Percentiles rank a stretch among this genome's conserved stretches.
Conservation (phyloP, 2,797 vertebrate genomes). For the Morelia viridis region DNA sequence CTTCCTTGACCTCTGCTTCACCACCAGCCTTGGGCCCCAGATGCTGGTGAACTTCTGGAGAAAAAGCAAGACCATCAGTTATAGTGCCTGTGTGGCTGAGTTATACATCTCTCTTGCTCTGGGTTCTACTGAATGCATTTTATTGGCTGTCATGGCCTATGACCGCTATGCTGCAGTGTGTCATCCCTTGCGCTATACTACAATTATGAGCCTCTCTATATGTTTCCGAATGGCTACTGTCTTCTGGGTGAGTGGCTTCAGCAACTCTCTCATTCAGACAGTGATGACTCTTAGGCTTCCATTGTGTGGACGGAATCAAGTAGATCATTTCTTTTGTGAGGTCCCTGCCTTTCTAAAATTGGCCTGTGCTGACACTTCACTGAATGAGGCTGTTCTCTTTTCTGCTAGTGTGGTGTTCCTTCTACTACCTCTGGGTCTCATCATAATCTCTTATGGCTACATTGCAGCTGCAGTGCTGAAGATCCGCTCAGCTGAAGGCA, state of each 20-base stretch:
- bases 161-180: slow-evolving; percentile 39
- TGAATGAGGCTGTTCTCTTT: slow-evolving; percentile 44
- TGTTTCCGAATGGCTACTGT: slow-evolving; percentile 41
- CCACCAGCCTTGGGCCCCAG: slow-evolving; percentile 38
- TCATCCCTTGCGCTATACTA: slow-evolving; percentile 20
- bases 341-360: slow-evolving; percentile 50
- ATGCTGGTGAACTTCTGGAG: slow-evolving; percentile 46
- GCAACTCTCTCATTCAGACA: slow-evolving; percentile 28
- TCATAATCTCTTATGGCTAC: slow-evolving; percentile 45
- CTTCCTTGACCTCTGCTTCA: slow-evolving; percentile 53
- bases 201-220: slow-evolving; percentile 28
- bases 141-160: slow-evolving; percentile 48
- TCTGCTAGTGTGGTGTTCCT: slow-evolving; percentile 32
- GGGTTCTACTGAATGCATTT: slow-evolving; percentile 31
- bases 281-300: slow-evolving; percentile 37
- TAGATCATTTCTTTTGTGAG: slow-evolving; percentile 53
- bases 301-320: slow-evolving; percentile 22
- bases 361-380: slow-evolving; percentile 39
- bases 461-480: slow-evolving; percentile 41
- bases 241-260: slow-evolving; percentile 23
- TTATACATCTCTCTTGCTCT: slow-evolving; percentile 38
- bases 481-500: slow-evolving; percentile 43
- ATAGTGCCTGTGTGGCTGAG: slow-evolving; percentile 25
- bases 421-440: slow-evolving; percentile 37
- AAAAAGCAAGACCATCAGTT: slow-evolving; percentile 31